These are phyloP conservation scores for Rhingia rostrata DNA, from an alignment of 2,888 invertebrate genomes.

Conservation along the genomic window DNA sequence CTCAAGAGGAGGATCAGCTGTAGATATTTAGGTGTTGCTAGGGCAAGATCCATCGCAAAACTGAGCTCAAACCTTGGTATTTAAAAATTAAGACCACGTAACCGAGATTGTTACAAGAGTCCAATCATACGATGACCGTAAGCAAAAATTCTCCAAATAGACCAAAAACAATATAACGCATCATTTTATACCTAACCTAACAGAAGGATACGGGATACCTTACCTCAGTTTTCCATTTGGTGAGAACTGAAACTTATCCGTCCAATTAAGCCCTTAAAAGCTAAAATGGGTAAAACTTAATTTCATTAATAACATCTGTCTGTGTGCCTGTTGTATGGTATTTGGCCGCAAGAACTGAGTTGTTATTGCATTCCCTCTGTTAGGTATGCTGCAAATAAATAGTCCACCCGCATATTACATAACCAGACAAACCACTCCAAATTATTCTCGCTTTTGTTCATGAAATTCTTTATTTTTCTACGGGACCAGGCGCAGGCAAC, in stretches of 20 bases:
- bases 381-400: neutral
- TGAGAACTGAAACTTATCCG: constrained; percentile 9
- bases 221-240: constrained; percentile 23
- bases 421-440: constrained; percentile 63
- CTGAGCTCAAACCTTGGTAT: no score
- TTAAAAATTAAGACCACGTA: no score
- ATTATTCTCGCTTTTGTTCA: constrained; percentile 63
- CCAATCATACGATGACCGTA: no score
- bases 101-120: no score
- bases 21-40: no score
- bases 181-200: no score
- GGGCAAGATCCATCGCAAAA: no score
- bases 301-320: constrained; percentile 56
- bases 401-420: constrained; percentile 40
- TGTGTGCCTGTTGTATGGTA: constrained; percentile 21
- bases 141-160: no score
- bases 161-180: no score
- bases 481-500: neutral
- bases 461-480: constrained; percentile 54
- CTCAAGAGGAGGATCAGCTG: no score
- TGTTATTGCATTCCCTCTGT: constrained; percentile 54
- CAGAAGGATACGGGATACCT: no score
- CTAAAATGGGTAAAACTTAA: constrained; percentile 57
- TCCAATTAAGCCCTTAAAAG: constrained; percentile 55
- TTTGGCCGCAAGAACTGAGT: constrained; percentile 32